These are phyloP conservation scores for Lamproptera curius DNA, from an alignment of 2,888 invertebrate genomes.

Conservation along the genomic window DNA sequence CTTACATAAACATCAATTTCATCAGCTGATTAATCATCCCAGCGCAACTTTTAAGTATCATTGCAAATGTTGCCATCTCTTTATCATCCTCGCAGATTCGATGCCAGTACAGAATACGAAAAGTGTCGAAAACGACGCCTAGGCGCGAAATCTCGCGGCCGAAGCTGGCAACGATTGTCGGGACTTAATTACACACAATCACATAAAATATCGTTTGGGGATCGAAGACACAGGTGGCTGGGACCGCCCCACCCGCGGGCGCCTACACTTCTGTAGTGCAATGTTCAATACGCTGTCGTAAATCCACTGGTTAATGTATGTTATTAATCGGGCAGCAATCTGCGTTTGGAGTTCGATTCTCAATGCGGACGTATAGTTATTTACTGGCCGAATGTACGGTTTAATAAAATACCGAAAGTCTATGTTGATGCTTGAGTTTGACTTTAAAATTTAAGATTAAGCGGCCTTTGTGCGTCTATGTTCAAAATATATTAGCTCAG, in stretches of 20 bases:
- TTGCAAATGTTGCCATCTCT: too few relatives aligned
- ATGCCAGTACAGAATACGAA: too few relatives aligned
- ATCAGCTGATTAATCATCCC: too few relatives aligned
- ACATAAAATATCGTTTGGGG: slow-evolving; percentile 72
- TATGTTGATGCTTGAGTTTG: too few relatives aligned
- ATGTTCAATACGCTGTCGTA: slow-evolving; percentile 41
- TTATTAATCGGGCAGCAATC: slow-evolving; percentile 32
- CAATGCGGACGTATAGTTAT: slow-evolving; percentile 1
- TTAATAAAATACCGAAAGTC: too few relatives aligned
- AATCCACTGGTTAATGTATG: slow-evolving; percentile 47
- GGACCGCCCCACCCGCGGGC: slow-evolving; percentile 60
- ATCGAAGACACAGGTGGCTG: slow-evolving; percentile 66
- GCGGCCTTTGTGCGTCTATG: too few relatives aligned
- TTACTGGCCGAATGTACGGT: not conserved
- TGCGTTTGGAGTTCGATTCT: slow-evolving; percentile 10
- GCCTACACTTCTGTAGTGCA: slow-evolving; percentile 45
- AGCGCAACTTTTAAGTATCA: too few relatives aligned
- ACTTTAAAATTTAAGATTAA: too few relatives aligned
- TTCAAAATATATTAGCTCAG: too few relatives aligned
- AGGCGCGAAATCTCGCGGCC: slow-evolving; percentile 56
- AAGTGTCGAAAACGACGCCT: slow-evolving; percentile 57
- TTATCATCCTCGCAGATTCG: too few relatives aligned
- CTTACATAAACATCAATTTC: too few relatives aligned
- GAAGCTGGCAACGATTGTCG: slow-evolving; percentile 49
- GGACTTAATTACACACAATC: slow-evolving; percentile 68